Conservation (phyloP, 2,113 vertebrate genomes). For the Lepidothrix coronata region DNA sequence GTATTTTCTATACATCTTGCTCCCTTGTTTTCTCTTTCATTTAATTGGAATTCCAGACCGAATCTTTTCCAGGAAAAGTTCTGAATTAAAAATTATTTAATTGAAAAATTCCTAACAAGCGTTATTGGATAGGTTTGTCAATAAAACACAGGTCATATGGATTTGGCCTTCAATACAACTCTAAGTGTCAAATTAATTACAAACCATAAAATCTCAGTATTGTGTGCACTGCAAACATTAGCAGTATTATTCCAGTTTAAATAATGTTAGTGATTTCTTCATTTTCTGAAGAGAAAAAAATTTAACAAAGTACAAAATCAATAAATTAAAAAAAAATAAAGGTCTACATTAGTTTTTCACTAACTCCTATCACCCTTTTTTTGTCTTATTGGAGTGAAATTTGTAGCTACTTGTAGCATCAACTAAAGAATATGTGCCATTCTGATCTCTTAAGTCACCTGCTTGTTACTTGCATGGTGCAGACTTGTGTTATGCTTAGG, state of each 20-base stretch:
- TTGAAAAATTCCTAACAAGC: background rate
- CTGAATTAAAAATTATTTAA: background rate
- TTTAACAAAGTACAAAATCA: background rate
- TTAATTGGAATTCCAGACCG: background rate
- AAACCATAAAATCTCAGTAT: background rate
- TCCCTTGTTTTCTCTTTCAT: background rate
- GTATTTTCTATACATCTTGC: background rate
- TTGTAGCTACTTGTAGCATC: background rate
- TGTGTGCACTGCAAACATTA: background rate
- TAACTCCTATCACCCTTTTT: background rate
- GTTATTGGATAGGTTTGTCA: background rate
- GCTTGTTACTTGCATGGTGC: background rate
- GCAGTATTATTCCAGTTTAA: background rate
- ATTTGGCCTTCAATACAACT: background rate
- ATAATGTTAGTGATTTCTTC: background rate
- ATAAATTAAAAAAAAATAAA: background rate
- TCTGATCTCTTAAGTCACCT: background rate
- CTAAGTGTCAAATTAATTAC: background rate
- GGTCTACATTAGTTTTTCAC: rapidly evolving
- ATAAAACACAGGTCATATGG: background rate
- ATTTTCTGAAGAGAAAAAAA: background rate
- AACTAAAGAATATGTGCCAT: background rate
- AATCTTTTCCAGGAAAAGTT: background rate
- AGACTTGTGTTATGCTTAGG: background rate
- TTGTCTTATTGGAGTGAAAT: background rate